phyloP scores from a whole-genome alignment of 2,113 vertebrate genomes.

The Eira barbara region DNA sequence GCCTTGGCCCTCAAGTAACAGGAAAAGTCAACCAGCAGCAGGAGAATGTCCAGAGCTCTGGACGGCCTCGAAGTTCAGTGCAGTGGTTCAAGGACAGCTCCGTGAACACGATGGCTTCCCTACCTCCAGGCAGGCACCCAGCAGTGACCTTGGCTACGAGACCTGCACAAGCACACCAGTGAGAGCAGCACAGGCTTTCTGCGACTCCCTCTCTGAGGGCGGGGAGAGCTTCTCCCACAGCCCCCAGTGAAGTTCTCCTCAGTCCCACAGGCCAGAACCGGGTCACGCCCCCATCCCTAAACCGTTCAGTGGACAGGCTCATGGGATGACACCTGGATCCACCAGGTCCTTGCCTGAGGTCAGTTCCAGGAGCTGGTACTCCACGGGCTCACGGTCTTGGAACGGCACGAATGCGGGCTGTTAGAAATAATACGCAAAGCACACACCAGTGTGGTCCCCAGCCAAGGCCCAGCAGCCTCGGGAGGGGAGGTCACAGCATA shows the following conservation, averaged over 20 bases:
- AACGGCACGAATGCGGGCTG: rapidly evolving
- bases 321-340: rapidly evolving
- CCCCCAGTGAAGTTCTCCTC: not conserved
- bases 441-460: rapidly evolving
- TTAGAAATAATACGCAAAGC: too few relatives aligned
- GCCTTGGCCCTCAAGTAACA: not conserved
- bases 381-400: rapidly evolving
- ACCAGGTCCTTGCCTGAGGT: not conserved
- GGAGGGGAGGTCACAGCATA: not conserved
- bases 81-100: rapidly evolving
- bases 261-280: not conserved
- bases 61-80: not conserved
- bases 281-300: not conserved
- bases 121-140: too few relatives aligned
- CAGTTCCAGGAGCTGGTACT: not conserved
- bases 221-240: too few relatives aligned
- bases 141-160: not conserved
- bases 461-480: rapidly evolving
- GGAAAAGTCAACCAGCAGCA: not conserved
- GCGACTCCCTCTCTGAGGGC: not conserved
- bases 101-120: rapidly evolving
- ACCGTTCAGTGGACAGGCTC: too few relatives aligned
- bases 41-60: not conserved
- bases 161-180: rapidly evolving
- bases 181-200: too few relatives aligned